Evolutionary conservation across 2,888 invertebrate species (phyloP).

Genomic region (Notodonta dromedarius): DNA sequence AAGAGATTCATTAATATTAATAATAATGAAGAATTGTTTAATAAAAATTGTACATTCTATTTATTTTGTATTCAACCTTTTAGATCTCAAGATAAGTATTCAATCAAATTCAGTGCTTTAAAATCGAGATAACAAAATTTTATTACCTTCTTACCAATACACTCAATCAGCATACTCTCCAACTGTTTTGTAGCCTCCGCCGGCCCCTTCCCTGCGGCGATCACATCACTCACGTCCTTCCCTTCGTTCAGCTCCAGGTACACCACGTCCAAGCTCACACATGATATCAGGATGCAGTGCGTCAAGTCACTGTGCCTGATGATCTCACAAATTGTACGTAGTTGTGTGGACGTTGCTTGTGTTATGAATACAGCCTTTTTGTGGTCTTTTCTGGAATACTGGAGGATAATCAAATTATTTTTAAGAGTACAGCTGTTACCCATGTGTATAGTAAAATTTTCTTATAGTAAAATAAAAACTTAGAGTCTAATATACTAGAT

Average conservation of each 20-base stretch:
- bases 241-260: conserved; percentile 72
- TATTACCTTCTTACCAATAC: conserved; percentile 85
- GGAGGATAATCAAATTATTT: no score
- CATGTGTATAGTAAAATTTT: no score
- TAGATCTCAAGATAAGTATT: no score
- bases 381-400: conserved; percentile 65
- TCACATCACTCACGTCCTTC: conserved; percentile 64
- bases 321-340: conserved; percentile 84
- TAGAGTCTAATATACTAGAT: no score
- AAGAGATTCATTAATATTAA: no score
- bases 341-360: conserved; percentile 80
- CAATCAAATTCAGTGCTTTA: no score
- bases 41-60: no score
- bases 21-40: no score
- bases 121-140: neutral
- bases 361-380: conserved; percentile 84
- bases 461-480: no score
- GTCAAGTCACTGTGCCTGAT: conserved; percentile 85
- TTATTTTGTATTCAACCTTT: no score
- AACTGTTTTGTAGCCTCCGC: conserved; percentile 62
- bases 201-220: conserved; percentile 60
- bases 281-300: conserved; percentile 85
- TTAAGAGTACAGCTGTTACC: no score
- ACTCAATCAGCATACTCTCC: conserved; percentile 66
- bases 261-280: conserved; percentile 82